These are phyloP conservation scores for Globia sparganii DNA, from an alignment of 2,888 invertebrate species.

Conservation along the genomic window DNA sequence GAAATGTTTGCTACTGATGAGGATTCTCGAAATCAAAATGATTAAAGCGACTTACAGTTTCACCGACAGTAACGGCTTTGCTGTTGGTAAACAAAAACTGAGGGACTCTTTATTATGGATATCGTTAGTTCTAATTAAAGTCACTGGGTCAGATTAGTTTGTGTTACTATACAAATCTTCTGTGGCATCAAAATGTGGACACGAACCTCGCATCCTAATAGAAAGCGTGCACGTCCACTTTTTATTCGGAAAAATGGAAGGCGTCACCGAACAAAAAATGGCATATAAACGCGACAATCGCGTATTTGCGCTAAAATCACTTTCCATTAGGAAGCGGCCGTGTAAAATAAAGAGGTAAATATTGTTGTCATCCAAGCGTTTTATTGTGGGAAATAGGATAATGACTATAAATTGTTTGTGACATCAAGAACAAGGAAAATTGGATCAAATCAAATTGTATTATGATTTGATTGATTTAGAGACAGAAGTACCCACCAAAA, in stretches of 20 bases:
- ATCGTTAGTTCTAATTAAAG: neutral
- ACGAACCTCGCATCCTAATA: neutral
- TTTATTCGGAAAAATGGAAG: neutral
- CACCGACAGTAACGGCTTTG: neutral
- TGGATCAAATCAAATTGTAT: conserved; percentile 24
- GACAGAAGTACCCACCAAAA: too few relatives aligned
- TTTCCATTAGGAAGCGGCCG: neutral
- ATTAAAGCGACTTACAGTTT: neutral
- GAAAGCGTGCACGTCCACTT: neutral
- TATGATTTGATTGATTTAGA: conserved; percentile 22
- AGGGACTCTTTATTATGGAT: neutral
- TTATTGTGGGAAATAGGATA: conserved; percentile 25
- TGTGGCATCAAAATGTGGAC: neutral
- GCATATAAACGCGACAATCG: neutral
- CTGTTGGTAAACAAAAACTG: neutral
- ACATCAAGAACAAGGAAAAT: conserved; percentile 20
- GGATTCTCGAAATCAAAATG: neutral
- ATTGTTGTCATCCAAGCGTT: conserved; percentile 8
- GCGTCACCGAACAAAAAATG: neutral
- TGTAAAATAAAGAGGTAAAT: conserved; percentile 17
- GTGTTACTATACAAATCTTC: neutral
- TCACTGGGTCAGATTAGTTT: neutral
- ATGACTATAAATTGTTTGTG: conserved; percentile 33
- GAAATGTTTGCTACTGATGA: neutral
- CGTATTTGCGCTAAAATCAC: neutral